These are phyloP conservation scores for Scolanthus callimorphus DNA, from an alignment of 92 coral and sea anemone genomes.

Conservation along the genomic window DNA sequence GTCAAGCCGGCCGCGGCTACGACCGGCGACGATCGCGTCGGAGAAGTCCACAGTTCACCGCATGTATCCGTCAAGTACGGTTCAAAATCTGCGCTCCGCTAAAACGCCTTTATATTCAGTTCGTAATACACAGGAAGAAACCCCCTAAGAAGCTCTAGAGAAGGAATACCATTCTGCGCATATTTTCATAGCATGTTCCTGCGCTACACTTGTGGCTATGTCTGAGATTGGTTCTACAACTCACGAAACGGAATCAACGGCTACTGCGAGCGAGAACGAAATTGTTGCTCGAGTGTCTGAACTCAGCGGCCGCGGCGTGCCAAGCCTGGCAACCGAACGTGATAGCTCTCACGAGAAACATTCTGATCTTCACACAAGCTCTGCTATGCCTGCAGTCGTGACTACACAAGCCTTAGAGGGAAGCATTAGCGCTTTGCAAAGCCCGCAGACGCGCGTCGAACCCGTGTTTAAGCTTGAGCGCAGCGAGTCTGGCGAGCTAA, in stretches of 20 bases:
- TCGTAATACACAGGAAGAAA: too few species aligned
- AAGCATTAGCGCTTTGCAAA: background rate
- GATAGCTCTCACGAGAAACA: conserved; percentile 26
- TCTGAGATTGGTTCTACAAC: too few species aligned
- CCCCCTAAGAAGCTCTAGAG: too few species aligned
- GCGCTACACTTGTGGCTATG: too few species aligned
- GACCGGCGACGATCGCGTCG: conserved; percentile 64
- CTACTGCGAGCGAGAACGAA: too few species aligned
- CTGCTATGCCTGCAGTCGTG: conserved; percentile 18
- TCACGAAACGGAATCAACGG: too few species aligned
- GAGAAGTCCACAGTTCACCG: conserved; percentile 42
- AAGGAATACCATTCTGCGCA: too few species aligned
- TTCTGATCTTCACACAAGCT: background rate
- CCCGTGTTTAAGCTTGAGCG: conserved; percentile 35
- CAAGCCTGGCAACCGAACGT: conserved; percentile 21
- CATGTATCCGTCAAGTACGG: conserved; percentile 32
- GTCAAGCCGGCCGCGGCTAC: conserved; percentile 70
- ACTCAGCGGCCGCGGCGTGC: conserved; percentile 9
- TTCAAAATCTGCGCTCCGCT: too few species aligned
- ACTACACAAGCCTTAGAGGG: background rate
- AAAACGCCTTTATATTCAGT: too few species aligned
- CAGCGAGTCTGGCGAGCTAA: conserved; percentile 14
- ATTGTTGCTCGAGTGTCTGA: background rate
- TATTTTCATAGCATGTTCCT: too few species aligned
- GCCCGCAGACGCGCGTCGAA: background rate